Percentiles rank a stretch among this genome's conserved stretches.
phyloP scores from a whole-genome alignment of 2,888 invertebrate species.

The Macrophya alboannulata region DNA sequence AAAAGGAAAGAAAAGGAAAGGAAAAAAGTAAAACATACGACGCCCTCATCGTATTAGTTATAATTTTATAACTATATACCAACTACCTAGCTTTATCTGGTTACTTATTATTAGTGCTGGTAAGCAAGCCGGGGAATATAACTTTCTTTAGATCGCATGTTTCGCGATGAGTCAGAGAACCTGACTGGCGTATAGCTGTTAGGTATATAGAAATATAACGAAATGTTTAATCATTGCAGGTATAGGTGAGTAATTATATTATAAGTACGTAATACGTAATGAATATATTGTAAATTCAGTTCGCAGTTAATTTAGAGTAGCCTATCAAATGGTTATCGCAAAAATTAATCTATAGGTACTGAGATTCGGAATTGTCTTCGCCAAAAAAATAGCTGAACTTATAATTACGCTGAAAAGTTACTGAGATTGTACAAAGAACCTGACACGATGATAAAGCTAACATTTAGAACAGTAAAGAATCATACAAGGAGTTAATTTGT shows the following conservation, averaged over 20 bases:
- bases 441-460: neutral
- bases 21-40: neutral
- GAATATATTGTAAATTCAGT: neutral
- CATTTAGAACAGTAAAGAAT: neutral
- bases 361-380: neutral
- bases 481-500: neutral
- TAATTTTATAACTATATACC: neutral
- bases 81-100: constrained; percentile 8
- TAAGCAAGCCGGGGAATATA: neutral
- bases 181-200: neutral
- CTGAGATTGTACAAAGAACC: neutral
- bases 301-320: neutral
- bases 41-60: neutral
- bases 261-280: neutral
- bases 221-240: neutral
- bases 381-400: neutral
- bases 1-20: neutral
- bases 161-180: constrained; percentile 38
- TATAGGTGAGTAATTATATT: neutral
- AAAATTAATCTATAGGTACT: constrained; percentile 15
- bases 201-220: constrained; percentile 1
- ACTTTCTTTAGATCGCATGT: constrained; percentile 33
- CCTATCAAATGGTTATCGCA: neutral
- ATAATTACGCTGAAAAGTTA: neutral
- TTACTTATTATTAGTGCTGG: constrained; percentile 7